phyloP scores from a whole-genome alignment of 1,140 invertebrate genomes.

The Panagrolaimus sp. region DNA sequence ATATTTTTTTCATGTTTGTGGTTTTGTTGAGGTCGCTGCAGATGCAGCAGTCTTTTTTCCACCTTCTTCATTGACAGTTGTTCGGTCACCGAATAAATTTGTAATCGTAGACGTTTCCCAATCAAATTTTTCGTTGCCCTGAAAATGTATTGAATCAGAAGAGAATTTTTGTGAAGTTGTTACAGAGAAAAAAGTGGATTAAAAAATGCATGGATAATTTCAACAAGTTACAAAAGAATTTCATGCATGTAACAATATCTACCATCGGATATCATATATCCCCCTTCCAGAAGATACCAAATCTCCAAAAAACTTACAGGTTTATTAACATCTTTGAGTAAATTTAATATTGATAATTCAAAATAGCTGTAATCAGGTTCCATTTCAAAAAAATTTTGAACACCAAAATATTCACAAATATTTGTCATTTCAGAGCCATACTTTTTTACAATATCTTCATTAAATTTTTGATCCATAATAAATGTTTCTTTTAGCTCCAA shows the following conservation, averaged over 20 bases:
- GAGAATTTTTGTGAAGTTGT: background rate
- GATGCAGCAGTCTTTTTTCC: background rate
- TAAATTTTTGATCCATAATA: constrained; percentile 2
- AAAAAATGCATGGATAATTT: background rate
- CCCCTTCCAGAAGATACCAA: no score
- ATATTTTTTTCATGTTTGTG: background rate
- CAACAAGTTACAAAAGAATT: background rate
- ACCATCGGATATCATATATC: no score
- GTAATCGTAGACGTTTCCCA: background rate
- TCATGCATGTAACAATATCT: no score
- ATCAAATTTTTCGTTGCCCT: constrained; percentile 6
- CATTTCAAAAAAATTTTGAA: constrained; percentile 7
- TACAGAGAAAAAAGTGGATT: background rate
- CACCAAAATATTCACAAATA: constrained; percentile 5
- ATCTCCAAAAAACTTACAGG: background rate
- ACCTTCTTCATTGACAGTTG: background rate
- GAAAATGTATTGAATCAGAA: constrained; percentile 2
- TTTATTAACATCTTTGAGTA: constrained; percentile 7
- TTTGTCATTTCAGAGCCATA: constrained; percentile 3
- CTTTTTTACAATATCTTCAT: background rate
- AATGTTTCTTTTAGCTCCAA: background rate
- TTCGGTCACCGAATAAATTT: background rate
- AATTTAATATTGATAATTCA: background rate
- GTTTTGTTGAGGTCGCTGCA: background rate
- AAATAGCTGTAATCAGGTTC: constrained; percentile 7